These are phyloP conservation scores for Clunio marinus DNA, from an alignment of 2,888 invertebrate genomes.

Conservation along the genomic window DNA sequence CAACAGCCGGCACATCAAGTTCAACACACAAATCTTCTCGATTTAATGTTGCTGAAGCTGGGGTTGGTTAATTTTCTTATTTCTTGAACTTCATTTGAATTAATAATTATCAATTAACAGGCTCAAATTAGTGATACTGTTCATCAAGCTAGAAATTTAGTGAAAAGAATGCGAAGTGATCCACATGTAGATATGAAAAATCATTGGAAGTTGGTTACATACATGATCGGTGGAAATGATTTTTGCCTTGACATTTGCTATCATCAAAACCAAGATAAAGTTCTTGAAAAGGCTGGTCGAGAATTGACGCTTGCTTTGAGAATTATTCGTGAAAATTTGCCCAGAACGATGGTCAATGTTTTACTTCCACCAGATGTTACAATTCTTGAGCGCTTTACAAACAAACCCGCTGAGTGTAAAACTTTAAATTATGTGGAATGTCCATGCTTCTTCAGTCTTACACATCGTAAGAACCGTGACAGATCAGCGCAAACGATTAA, in stretches of 20 bases:
- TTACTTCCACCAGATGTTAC: conserved; percentile 54
- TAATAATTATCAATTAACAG: background rate
- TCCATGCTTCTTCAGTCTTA: conserved; percentile 55
- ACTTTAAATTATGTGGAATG: conserved; percentile 53
- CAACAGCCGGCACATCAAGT: conserved; percentile 53
- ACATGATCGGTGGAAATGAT: conserved; percentile 61
- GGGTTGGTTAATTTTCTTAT: conserved; percentile 40
- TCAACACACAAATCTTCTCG: conserved; percentile 49
- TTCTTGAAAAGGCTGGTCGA: conserved; percentile 52
- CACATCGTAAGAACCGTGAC: conserved; percentile 45
- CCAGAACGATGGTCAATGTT: conserved; percentile 58
- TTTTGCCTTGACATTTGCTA: conserved; percentile 59
- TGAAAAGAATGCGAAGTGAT: conserved; percentile 55
- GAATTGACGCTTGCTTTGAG: conserved; percentile 50
- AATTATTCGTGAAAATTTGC: conserved; percentile 56
- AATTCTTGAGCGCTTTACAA: conserved; percentile 48
- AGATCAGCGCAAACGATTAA: conserved; percentile 53
- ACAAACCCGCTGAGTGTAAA: conserved; percentile 50
- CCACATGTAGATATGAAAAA: conserved; percentile 54
- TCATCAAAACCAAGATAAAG: conserved; percentile 48
- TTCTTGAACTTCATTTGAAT: background rate
- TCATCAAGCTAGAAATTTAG: conserved; percentile 56
- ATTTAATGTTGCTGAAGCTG: conserved; percentile 60
- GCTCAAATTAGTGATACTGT: conserved; percentile 58
- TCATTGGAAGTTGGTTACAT: conserved; percentile 59